These are phyloP conservation scores for Tridacna crocea DNA, from an alignment of 2,888 invertebrate species.

Conservation along the genomic window DNA sequence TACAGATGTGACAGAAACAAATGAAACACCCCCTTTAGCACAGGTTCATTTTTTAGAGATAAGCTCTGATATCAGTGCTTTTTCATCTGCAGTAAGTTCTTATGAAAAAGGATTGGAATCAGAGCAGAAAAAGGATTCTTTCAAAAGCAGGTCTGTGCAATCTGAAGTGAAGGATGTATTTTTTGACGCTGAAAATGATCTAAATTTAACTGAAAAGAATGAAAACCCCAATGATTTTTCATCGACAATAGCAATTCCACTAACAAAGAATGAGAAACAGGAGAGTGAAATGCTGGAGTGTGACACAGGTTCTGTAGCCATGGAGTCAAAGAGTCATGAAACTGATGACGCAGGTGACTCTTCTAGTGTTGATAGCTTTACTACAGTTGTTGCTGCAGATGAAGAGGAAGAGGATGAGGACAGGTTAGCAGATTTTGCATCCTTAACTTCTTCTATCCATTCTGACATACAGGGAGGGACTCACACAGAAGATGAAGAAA, in stretches of 20 bases:
- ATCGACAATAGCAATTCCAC: conserved; percentile 28
- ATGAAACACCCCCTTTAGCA: conserved; percentile 25
- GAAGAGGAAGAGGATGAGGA: conserved; percentile 87
- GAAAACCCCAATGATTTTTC: conserved; percentile 33
- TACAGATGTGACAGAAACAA: conserved; percentile 19
- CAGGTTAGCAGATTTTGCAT: conserved; percentile 86
- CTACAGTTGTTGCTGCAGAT: conserved; percentile 82
- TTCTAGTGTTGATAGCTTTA: conserved; percentile 83
- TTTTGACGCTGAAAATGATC: conserved; percentile 32
- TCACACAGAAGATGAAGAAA: conserved; percentile 58
- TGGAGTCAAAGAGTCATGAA: conserved; percentile 44
- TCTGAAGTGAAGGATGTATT: conserved; percentile 30
- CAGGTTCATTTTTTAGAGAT: conserved; percentile 64
- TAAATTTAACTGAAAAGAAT: not conserved
- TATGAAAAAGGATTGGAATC: conserved; percentile 56
- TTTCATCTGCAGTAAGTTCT: conserved; percentile 31
- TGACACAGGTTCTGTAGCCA: not conserved
- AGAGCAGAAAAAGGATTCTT: conserved; percentile 35
- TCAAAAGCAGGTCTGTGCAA: not conserved
- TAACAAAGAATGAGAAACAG: conserved; percentile 18
- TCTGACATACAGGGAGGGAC: conserved; percentile 82
- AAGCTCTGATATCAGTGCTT: conserved; percentile 63
- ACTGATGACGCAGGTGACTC: conserved; percentile 80
- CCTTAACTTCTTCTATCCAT: conserved; percentile 85
- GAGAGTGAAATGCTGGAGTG: conserved; percentile 30